Conservation (phyloP, 2,888 invertebrate genomes). For the Amiota mariae region DNA sequence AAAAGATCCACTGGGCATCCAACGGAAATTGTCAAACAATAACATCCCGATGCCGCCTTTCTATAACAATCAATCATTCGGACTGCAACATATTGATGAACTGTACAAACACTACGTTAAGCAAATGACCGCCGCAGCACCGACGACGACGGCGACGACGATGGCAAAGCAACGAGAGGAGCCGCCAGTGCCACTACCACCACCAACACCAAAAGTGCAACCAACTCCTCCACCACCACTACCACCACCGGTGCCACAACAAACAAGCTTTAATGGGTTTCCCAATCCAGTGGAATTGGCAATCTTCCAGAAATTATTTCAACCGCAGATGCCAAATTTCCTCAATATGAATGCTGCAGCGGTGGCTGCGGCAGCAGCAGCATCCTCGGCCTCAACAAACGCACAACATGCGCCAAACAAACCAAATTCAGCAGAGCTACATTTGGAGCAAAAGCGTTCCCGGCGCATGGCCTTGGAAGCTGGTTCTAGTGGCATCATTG, state of each 20-base stretch:
- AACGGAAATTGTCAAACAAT: slow-evolving; percentile 60
- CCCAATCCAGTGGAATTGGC: slow-evolving; percentile 73
- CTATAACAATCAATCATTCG: slow-evolving; percentile 54
- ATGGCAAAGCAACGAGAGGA: slow-evolving; percentile 37
- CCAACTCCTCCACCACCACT: slow-evolving; percentile 38
- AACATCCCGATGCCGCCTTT: slow-evolving; percentile 61
- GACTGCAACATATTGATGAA: slow-evolving; percentile 56
- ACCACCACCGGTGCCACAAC: slow-evolving; percentile 25
- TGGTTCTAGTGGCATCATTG: background rate
- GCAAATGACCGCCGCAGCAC: slow-evolving; percentile 69
- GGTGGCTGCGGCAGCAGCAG: slow-evolving; percentile 39
- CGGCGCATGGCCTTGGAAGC: slow-evolving; percentile 37
- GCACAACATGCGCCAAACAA: slow-evolving; percentile 69
- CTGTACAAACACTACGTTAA: slow-evolving; percentile 60
- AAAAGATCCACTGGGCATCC: slow-evolving; percentile 61
- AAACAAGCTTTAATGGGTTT: slow-evolving; percentile 51
- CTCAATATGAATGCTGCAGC: slow-evolving; percentile 61
- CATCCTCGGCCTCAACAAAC: slow-evolving; percentile 35
- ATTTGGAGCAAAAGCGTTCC: slow-evolving; percentile 54
- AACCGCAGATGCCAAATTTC: slow-evolving; percentile 74
- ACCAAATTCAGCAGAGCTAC: slow-evolving; percentile 60
- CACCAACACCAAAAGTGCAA: slow-evolving; percentile 32
- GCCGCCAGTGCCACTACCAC: slow-evolving; percentile 33
- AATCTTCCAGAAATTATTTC: slow-evolving; percentile 82
- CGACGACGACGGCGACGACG: slow-evolving; percentile 51